Conservation (phyloP, 1,140 invertebrate species). For the Macrocentrus cingulum region DNA sequence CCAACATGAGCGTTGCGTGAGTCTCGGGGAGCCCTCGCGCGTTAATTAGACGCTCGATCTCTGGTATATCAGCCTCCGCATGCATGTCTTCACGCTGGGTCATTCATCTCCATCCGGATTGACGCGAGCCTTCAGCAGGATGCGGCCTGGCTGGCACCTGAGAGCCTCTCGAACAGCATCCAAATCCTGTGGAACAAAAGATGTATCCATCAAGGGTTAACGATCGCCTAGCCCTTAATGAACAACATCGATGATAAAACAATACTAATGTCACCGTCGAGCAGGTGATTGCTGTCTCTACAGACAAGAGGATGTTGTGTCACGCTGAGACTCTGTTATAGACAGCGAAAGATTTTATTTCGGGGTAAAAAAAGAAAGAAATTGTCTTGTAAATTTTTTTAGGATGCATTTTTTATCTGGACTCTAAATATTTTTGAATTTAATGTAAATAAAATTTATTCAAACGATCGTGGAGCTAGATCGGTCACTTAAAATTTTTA, state of each 20-base stretch:
- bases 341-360: conserved; percentile 9
- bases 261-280: background rate
- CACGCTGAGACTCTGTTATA: background rate
- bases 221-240: background rate
- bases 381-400: too few species aligned
- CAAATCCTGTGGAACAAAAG: background rate
- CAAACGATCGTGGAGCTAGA: too few species aligned
- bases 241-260: conserved; percentile 16
- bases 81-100: conserved; percentile 5
- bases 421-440: too few species aligned
- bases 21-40: conserved; percentile 8
- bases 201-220: conserved; percentile 5
- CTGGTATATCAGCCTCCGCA: background rate
- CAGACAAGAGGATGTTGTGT: background rate
- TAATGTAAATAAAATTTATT: too few species aligned
- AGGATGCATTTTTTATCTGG: too few species aligned
- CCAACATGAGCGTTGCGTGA: too few species aligned
- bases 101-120: conserved; percentile 21
- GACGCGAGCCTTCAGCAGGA: conserved; percentile 2
- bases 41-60: conserved; percentile 20
- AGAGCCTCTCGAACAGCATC: background rate
- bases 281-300: conserved; percentile 10
- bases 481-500: too few species aligned
- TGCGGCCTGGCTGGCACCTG: conserved; percentile 3
- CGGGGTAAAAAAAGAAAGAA: too few species aligned